Conservation (phyloP, 2,888 invertebrate species). For the Cerastoderma edule region DNA sequence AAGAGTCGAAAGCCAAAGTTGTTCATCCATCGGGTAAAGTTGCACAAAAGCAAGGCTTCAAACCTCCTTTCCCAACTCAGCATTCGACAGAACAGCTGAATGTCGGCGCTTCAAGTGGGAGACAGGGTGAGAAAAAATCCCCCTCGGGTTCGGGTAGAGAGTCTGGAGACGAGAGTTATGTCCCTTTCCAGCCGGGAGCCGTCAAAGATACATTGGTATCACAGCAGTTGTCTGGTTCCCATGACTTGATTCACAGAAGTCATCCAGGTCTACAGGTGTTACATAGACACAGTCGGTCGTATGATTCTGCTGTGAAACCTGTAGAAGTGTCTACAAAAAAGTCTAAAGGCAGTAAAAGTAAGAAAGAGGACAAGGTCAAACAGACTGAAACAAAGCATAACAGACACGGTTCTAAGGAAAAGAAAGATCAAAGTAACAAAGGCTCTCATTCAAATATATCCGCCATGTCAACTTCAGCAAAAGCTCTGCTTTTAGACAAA, state of each 20-base stretch:
- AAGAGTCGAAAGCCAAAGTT: conserved; percentile 53
- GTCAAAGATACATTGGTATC: not conserved
- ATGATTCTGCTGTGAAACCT: conserved; percentile 44
- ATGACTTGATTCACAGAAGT: conserved; percentile 27
- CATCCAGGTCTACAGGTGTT: conserved; percentile 42
- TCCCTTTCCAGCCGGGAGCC: conserved; percentile 62
- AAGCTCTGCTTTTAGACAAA: conserved; percentile 19
- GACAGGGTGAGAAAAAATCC: conserved; percentile 47
- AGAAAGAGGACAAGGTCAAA: conserved; percentile 26
- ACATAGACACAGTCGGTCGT: conserved; percentile 54
- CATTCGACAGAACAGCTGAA: conserved; percentile 47
- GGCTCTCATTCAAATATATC: not conserved
- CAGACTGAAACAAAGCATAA: conserved; percentile 21
- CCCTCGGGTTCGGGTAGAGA: conserved; percentile 67
- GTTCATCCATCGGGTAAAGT: conserved; percentile 65
- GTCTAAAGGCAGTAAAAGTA: conserved; percentile 7
- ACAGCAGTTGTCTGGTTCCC: conserved; percentile 23
- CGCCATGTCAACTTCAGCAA: not conserved
- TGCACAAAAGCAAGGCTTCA: conserved; percentile 55
- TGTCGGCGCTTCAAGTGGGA: conserved; percentile 30
- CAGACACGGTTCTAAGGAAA: conserved; percentile 23
- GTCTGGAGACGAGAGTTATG: conserved; percentile 70
- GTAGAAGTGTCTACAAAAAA: conserved; percentile 25
- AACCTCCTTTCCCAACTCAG: conserved; percentile 24
- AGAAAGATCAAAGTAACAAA: conserved; percentile 11